Percentiles rank a stretch among this genome's conserved stretches.
These are phyloP conservation scores for Grammomys surdaster DNA, from an alignment of 2,113 vertebrate species.

Conservation along the genomic window DNA sequence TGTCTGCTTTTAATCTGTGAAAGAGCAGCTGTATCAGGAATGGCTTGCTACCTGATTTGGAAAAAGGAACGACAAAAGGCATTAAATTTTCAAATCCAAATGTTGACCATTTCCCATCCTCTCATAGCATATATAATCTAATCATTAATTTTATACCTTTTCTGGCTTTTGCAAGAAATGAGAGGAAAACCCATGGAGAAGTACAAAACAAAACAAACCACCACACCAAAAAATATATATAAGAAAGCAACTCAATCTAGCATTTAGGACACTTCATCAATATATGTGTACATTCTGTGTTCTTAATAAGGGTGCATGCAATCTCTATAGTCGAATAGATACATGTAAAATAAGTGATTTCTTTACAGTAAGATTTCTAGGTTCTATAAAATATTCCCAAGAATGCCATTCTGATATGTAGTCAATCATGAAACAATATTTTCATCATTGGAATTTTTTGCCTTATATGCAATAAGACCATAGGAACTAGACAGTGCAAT, in stretches of 20 bases:
- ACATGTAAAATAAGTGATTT: slow-evolving; percentile 15
- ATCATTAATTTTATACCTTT: background rate
- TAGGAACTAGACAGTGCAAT: background rate
- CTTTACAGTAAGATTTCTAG: background rate
- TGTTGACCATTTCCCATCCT: slow-evolving; percentile 3
- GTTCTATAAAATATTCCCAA: background rate
- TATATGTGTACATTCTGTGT: background rate
- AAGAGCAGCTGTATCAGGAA: background rate
- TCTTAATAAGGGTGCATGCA: background rate
- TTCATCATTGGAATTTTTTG: background rate
- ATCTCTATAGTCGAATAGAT: background rate
- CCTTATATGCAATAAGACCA: background rate
- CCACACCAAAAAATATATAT: background rate
- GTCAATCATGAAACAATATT: background rate
- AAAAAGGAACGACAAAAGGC: background rate
- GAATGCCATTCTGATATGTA: background rate
- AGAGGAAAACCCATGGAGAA: background rate
- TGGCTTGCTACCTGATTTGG: background rate
- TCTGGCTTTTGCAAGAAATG: background rate
- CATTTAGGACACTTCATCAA: background rate
- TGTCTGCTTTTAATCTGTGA: slow-evolving; percentile 32
- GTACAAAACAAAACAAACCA: background rate
- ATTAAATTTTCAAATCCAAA: background rate
- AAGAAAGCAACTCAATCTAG: background rate
- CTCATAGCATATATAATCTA: background rate